phyloP scores from a whole-genome alignment of 1,140 invertebrate species.

The Eufriesea mexicana region DNA sequence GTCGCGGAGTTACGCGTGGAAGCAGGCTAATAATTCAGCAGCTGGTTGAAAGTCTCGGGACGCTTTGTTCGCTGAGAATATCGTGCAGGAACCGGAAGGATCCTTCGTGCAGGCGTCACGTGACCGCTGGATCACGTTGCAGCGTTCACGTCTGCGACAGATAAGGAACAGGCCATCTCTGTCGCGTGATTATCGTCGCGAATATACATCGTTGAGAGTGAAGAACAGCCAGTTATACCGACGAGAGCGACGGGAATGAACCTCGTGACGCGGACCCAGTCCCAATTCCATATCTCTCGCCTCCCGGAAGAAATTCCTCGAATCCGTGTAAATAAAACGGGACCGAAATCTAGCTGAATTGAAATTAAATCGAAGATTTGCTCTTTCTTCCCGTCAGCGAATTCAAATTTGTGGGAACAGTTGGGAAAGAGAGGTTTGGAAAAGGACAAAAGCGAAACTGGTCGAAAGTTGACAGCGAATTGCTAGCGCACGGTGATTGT shows the following conservation, averaged over 20 bases:
- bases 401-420: not conserved
- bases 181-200: not conserved
- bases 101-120: not conserved
- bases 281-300: too few relatives aligned
- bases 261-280: too few relatives aligned
- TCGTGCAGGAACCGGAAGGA: not conserved
- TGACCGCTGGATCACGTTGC: not conserved
- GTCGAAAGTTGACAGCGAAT: not conserved
- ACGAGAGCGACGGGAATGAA: too few relatives aligned
- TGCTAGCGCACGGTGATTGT: not conserved
- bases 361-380: too few relatives aligned
- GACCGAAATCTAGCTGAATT: not conserved
- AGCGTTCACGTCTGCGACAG: not conserved
- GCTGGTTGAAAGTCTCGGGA: not conserved
- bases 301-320: too few relatives aligned
- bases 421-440: not conserved
- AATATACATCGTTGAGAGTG: too few relatives aligned
- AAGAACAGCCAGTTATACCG: too few relatives aligned
- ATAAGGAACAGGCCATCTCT: not conserved
- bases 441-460: constrained; percentile 2
- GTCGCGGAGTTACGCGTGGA: not conserved
- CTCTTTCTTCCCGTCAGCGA: too few relatives aligned
- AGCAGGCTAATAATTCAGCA: not conserved
- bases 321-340: too few relatives aligned
- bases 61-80: not conserved